A percentile compares a stretch with the other conserved stretches of the same genome.
phyloP scores from a whole-genome alignment of 37 sponge, comb jelly and placozoan species.

The Diacarnus erythraeanus region DNA sequence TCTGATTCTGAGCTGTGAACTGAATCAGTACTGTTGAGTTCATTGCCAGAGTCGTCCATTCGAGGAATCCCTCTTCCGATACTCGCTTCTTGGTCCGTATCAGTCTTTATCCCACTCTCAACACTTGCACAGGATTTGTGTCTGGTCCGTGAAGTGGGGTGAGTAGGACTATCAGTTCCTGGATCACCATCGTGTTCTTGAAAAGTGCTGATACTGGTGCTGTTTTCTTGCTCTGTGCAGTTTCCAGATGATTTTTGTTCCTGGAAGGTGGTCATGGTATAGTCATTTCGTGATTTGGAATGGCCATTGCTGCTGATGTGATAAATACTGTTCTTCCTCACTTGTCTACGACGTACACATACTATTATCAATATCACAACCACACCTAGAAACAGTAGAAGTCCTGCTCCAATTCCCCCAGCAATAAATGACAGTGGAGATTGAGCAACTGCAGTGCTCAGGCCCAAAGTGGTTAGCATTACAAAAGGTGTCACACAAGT shows the following conservation, averaged over 20 bases:
- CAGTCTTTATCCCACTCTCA: constrained; percentile 69
- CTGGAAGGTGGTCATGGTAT: background rate
- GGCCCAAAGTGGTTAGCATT: background rate
- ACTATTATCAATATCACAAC: background rate
- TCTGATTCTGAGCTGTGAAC: constrained; percentile 46
- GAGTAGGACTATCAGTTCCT: background rate
- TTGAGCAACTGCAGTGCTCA: background rate
- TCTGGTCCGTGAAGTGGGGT: background rate
- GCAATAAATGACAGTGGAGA: constrained; percentile 1
- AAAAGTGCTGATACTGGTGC: constrained; percentile 42
- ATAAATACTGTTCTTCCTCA: constrained; percentile 20
- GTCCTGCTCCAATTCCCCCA: constrained; percentile 6
- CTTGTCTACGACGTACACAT: background rate
- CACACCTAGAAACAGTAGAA: constrained; percentile 7
- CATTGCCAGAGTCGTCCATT: constrained; percentile 26
- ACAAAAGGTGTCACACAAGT: background rate
- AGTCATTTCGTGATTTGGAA: background rate
- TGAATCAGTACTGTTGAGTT: constrained; percentile 37
- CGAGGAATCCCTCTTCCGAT: background rate
- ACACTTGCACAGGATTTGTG: constrained; percentile 49
- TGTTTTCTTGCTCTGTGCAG: background rate
- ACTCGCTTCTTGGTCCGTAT: constrained; percentile 41
- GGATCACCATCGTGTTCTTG: constrained; percentile 27
- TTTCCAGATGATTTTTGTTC: background rate
- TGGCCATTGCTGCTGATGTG: background rate